phyloP scores from a whole-genome alignment of 2,797 vertebrate genomes.

The Eupleurogrammus muticus region DNA sequence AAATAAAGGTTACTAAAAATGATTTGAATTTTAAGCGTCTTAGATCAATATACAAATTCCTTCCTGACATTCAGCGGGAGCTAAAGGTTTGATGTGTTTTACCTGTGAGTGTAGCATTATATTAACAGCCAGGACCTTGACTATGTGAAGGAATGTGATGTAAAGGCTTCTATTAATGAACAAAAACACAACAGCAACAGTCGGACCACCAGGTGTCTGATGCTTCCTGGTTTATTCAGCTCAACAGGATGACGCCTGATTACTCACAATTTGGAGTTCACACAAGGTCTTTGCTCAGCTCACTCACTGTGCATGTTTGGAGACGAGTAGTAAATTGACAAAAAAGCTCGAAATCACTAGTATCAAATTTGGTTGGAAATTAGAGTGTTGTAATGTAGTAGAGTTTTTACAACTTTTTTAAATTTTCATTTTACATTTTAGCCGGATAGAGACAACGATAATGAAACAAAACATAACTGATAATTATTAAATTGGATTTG shows the following conservation, averaged over 20 bases:
- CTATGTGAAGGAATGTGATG: background rate
- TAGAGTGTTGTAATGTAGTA: no score
- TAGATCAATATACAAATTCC: conserved; percentile 11
- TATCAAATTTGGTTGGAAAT: no score
- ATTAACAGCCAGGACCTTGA: background rate
- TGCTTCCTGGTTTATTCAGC: background rate
- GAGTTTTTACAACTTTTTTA: no score
- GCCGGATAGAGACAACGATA: no score
- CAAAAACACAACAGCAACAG: background rate
- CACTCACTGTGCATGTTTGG: background rate
- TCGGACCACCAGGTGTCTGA: background rate
- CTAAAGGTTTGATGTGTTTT: background rate
- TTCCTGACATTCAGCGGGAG: background rate
- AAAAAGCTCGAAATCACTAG: no score
- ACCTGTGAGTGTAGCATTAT: background rate
- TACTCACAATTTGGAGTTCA: background rate
- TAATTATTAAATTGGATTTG: no score
- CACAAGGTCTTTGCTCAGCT: background rate
- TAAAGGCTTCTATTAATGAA: background rate
- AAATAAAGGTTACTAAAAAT: conserved; percentile 33
- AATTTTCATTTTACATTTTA: no score
- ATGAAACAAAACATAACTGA: no score
- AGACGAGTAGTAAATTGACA: no score
- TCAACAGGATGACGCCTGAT: background rate
- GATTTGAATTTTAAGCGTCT: conserved; percentile 31